Base-by-base conservation (phyloP, 2,113 vertebrate genomes). In the Pomatorhinus ruficollis region DNA sequence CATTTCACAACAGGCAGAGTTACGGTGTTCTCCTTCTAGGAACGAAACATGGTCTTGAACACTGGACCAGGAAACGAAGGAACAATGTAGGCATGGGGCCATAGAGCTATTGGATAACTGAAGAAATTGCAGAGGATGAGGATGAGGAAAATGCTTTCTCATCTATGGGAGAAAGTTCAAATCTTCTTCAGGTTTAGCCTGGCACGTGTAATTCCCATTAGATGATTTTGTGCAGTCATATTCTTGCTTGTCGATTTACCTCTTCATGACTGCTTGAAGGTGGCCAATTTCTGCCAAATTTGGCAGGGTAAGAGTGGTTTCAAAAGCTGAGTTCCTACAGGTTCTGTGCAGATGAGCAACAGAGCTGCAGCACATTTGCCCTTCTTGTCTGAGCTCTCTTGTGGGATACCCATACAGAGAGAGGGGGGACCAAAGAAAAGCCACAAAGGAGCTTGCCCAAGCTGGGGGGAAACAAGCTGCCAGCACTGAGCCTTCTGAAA, bases 401-500 rank as follows among this genome's bases (percentile, higher is more conserved):
- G 16, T 27, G 54, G 37, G 39, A 20, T 27, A 13, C 7, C 5
- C 21, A 35, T 11, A 33, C 13, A 42, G 25, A 90, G 17, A 69
- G 18, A 49, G 30, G 30, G 8, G 31, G 6, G 57, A 35, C 23
- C 25, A 45, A 57, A 70, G 12, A 64, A 72, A 60, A 37, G 12
- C 35, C 21, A 30, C 33, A 49, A 54, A 79, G 61, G 35, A 85
- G 4, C 8, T 72, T 40, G 24, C 9, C 69, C 6, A 11, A 53
- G 20, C 31, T 23, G 6, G 19, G 12, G 30, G 11, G 2, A 52
- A 87, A 23, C 0, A 0, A 69, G 21, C 9, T 50, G 13, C 30
- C 3, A 1, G 16, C 1, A 2, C 40, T 35, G 52, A 4, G 1
- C 25, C 21, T 79, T 79, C 52, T 60, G 57, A 65, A 91, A 72